Percentiles rank a stretch among this genome's conserved stretches.
Evolutionary conservation across 1,140 invertebrate genomes (phyloP).

Genomic region (Acromyrmex heyeri): DNA sequence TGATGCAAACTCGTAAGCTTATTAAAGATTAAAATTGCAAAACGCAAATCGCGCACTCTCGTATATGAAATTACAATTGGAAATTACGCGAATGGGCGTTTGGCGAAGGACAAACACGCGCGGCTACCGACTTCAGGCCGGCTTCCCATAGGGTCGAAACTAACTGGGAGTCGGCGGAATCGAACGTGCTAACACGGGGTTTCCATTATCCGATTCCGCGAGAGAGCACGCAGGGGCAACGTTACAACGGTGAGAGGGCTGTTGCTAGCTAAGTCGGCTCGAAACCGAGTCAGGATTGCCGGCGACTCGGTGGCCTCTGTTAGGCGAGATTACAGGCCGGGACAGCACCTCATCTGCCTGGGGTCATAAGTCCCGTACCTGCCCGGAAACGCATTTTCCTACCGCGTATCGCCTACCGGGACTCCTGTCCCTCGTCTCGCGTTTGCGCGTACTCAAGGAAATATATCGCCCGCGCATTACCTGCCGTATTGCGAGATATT

Average conservation of each 20-base stretch:
- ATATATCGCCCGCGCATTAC: constrained; percentile 65
- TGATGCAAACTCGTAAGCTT: neutral
- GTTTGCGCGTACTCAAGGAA: constrained; percentile 25
- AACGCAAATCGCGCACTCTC: constrained; percentile 34
- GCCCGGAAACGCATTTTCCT: constrained; percentile 81
- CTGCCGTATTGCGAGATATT: constrained; percentile 63
- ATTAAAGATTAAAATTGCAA: constrained; percentile 56
- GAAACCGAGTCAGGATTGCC: constrained; percentile 77
- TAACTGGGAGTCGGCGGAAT: constrained; percentile 51
- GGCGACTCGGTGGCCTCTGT: constrained; percentile 75
- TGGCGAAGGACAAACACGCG: constrained; percentile 43
- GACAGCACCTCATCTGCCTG: constrained; percentile 81
- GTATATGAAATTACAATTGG: constrained; percentile 56
- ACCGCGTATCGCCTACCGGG: constrained; percentile 23
- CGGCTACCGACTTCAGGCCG: constrained; percentile 41
- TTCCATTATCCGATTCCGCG: constrained; percentile 73
- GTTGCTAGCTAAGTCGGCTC: constrained; percentile 51
- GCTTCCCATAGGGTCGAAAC: constrained; percentile 59
- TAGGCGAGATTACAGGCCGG: constrained; percentile 81
- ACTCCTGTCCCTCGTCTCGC: constrained; percentile 24
- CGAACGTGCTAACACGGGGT: constrained; percentile 72
- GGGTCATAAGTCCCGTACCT: constrained; percentile 81
- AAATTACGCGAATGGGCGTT: constrained; percentile 51
- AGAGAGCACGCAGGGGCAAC: constrained; percentile 32
- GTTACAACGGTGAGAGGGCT: constrained; percentile 63